Percentiles rank a stretch among this genome's conserved stretches.
Evolutionary conservation across 2,797 vertebrate genomes (phyloP).

Genomic region (Morelia viridis): DNA sequence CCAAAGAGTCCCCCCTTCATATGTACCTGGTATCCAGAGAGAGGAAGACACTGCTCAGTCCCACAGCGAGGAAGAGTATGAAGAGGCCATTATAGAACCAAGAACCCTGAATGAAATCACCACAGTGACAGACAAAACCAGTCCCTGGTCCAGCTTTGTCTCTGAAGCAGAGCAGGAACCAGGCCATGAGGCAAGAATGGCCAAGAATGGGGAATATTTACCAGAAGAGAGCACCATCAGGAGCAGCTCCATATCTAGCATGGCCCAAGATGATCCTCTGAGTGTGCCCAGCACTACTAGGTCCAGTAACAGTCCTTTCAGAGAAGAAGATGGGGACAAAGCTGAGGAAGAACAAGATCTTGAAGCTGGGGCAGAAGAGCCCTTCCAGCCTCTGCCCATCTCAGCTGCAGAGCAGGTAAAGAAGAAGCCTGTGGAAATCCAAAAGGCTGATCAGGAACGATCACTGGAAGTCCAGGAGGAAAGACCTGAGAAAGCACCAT

Average conservation of each 20-base stretch:
- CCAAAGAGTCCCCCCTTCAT: not conserved
- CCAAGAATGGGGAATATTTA: constrained; percentile 29
- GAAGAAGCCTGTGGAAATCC: not conserved
- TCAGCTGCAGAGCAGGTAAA: not conserved
- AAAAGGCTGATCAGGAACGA: accelerated
- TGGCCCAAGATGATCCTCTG: constrained; percentile 8
- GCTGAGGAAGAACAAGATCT: not conserved
- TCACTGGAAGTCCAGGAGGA: accelerated
- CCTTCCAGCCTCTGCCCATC: accelerated
- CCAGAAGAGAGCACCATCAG: not conserved
- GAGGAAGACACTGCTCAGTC: constrained; percentile 16
- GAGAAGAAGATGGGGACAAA: not conserved
- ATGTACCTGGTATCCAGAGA: not conserved
- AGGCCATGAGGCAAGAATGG: constrained; percentile 44
- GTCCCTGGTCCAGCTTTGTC: constrained; percentile 90
- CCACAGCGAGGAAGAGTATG: constrained; percentile 81
- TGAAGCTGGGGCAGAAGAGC: accelerated
- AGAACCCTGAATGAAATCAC: constrained; percentile 89
- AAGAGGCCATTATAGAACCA: constrained; percentile 86
- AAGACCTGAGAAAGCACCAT: accelerated
- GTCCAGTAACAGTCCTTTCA: accelerated
- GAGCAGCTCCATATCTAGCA: constrained; percentile 17
- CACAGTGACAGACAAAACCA: constrained; percentile 86
- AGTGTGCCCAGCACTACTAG: accelerated
- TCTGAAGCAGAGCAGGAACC: constrained; percentile 78